phyloP scores from a whole-genome alignment of 2,797 vertebrate species.

The Notolepis coatsorum region DNA sequence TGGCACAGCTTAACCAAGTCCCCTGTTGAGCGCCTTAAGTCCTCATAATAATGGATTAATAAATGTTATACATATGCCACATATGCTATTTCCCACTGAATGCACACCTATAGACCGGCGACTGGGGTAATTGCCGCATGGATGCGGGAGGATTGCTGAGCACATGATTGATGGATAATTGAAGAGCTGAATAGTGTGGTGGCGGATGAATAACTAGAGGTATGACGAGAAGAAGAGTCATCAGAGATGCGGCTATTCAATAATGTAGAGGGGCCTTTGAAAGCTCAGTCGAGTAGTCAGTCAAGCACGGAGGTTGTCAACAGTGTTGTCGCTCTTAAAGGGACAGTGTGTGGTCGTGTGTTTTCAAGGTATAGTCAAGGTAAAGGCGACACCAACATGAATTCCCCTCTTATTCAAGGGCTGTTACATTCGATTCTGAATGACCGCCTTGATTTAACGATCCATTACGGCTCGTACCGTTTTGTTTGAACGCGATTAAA shows the following conservation, averaged over 20 bases:
- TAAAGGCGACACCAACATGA: constrained; percentile 19
- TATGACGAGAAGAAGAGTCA: constrained; percentile 33
- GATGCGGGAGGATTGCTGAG: constrained; percentile 37
- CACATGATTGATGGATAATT: constrained; percentile 67
- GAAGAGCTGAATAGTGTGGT: constrained; percentile 43
- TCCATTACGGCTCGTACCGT: too few relatives aligned
- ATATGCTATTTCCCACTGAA: constrained; percentile 20
- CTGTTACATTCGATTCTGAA: too few relatives aligned
- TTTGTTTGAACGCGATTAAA: too few relatives aligned
- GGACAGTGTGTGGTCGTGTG: constrained; percentile 39
- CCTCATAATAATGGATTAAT: not conserved
- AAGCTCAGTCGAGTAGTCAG: constrained; percentile 66
- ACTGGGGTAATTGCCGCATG: constrained; percentile 34
- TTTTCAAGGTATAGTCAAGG: constrained; percentile 16
- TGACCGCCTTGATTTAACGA: too few relatives aligned
- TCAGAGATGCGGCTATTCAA: constrained; percentile 67
- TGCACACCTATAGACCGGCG: constrained; percentile 24
- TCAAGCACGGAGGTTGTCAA: constrained; percentile 57
- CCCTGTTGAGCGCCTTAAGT: constrained; percentile 21
- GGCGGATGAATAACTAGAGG: constrained; percentile 55
- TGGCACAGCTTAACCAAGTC: constrained; percentile 8
- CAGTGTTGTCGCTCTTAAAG: constrained; percentile 54
- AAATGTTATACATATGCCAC: constrained; percentile 23
- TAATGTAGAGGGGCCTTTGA: constrained; percentile 72
- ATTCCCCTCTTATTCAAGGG: too few relatives aligned